Evolutionary conservation across 2,888 invertebrate genomes (phyloP).

Genomic region (Sinopyrophorus schimmeli): DNA sequence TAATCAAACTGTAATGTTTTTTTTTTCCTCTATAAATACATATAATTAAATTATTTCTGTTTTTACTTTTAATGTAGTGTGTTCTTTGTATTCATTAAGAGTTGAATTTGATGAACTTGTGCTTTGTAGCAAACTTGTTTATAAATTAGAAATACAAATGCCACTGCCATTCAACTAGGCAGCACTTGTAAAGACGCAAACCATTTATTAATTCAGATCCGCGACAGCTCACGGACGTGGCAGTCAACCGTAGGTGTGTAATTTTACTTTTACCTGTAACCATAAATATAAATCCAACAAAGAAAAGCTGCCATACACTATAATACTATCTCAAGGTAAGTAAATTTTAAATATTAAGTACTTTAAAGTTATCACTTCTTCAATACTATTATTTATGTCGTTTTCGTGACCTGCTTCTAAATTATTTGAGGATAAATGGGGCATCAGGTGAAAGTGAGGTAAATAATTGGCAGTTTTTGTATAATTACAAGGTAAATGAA

Average conservation of each 20-base stretch:
- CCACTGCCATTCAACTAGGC: constrained; percentile 16
- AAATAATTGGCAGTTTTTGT: constrained; percentile 39
- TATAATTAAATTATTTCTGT: too few relatives aligned
- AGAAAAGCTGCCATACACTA: constrained; percentile 24
- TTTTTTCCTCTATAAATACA: too few relatives aligned
- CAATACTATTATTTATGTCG: neutral
- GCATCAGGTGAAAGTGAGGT: constrained; percentile 53
- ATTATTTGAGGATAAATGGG: constrained; percentile 45
- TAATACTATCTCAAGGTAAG: constrained; percentile 36
- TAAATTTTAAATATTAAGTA: neutral
- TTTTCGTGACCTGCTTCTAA: constrained; percentile 33
- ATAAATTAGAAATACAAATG: too few relatives aligned
- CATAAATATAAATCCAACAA: constrained; percentile 28
- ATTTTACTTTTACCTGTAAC: constrained; percentile 48
- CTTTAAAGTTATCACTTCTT: neutral
- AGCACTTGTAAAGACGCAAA: too few relatives aligned
- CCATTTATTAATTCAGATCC: constrained; percentile 42
- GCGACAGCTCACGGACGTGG: constrained; percentile 45
- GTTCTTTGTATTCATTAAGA: too few relatives aligned
- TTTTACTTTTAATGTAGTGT: too few relatives aligned
- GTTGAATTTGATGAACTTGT: too few relatives aligned
- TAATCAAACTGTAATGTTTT: too few relatives aligned
- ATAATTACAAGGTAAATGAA: constrained; percentile 37
- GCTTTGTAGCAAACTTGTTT: too few relatives aligned
- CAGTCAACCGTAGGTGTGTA: constrained; percentile 39